Conservation (phyloP, 1,140 invertebrate genomes). For the Brachionus rubens region DNA sequence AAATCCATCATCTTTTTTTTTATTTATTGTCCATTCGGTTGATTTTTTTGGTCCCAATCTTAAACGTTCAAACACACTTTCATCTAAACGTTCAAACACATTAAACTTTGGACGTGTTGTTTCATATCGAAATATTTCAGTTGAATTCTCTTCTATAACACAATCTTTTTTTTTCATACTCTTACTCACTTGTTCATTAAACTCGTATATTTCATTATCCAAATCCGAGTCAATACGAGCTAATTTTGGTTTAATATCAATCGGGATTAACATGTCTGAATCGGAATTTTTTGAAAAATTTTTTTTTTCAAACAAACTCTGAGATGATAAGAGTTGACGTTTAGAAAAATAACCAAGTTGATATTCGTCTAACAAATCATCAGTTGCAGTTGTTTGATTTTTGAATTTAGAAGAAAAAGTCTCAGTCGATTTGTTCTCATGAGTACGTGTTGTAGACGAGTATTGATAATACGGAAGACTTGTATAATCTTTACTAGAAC, state of each 20-base stretch:
- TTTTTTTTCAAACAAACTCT: constrained; percentile 18
- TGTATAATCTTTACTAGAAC: constrained; percentile 26
- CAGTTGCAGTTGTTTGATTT: constrained; percentile 42
- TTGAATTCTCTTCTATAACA: background rate
- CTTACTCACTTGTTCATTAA: background rate
- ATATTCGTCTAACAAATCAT: background rate
- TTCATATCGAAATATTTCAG: background rate
- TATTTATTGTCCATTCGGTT: background rate
- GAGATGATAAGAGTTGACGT: constrained; percentile 19
- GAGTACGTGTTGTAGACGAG: background rate
- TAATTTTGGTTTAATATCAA: background rate
- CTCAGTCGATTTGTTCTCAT: background rate
- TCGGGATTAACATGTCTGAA: background rate
- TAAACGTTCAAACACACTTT: background rate
- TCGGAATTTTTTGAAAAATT: background rate
- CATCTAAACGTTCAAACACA: constrained; percentile 8
- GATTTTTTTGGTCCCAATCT: constrained; percentile 3
- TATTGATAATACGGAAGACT: constrained; percentile 39
- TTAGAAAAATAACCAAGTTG: constrained; percentile 9
- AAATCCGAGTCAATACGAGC: background rate
- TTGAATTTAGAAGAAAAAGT: background rate
- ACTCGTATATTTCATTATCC: background rate
- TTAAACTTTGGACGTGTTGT: background rate
- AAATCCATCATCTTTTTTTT: background rate
- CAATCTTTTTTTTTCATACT: background rate